Evolutionary conservation across 2,113 vertebrate species (phyloP), one percentile per base, ranked within the genome.

Genomic region (Malaclemys terrapin): DNA sequence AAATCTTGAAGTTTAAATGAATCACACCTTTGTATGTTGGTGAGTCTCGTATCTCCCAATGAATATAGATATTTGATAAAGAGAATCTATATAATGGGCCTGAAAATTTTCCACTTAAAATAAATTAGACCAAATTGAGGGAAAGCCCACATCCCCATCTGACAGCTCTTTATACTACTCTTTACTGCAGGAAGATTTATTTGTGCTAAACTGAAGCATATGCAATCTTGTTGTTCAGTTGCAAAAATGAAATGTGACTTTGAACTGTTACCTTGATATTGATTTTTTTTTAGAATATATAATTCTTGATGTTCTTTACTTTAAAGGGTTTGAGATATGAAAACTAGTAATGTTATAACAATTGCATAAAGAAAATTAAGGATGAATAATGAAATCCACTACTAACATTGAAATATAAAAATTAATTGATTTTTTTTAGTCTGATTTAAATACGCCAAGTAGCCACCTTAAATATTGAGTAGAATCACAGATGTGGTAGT

Each of bases 361-460:
- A 89, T 82, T 96, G 69, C 85, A 93, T 95, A 92, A 90, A 94
- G 86, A 97, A 98, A 98, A 98, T 97, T 96, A 98, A 98, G 92
- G 93, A 98, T 97, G 96, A 97, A 98, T 96, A 90, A 84, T 95
- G 82, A 91, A 96, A 97, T 93, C 69, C 82, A 96, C 95, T 53
- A 90, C 92, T 42, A 42, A 42, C 42, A 42, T 42, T 42, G 42
- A 42, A 4, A 4, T 42, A 42, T 42, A 42, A 42, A 42, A 42
- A 42, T 42, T 42, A 42, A 42, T 42, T 42, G 42, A 42, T 42
- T 5, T 45, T 94, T 96, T 94, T 24, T 20, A 54, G 19, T 94
- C 86, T 95, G 82, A 97, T 97, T 98, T 98, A 97, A 97, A 97
- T 97, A 97, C 20, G 85, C 57, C 57, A 91, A 94, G 75, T 90